Conservation (phyloP, 2,888 invertebrate genomes). For the Branchellion lobata region DNA sequence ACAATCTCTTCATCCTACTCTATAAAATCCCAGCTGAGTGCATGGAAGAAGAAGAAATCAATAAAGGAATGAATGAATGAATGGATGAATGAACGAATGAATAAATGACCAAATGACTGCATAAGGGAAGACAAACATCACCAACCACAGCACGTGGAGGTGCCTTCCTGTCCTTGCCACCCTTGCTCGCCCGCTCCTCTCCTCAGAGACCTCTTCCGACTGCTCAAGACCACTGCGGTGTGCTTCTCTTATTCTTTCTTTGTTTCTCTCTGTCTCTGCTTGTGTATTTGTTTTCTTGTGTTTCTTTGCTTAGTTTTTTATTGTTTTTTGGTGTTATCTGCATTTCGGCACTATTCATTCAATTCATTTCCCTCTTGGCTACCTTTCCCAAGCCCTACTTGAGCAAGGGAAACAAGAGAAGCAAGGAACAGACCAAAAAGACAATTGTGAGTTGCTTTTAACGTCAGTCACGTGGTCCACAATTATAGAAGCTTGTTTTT, state of each 20-base stretch:
- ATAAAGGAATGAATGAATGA: too few relatives aligned
- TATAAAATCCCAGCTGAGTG: too few relatives aligned
- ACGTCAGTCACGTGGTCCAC: too few relatives aligned
- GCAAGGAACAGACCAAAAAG: background rate
- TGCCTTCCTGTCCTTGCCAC: constrained; percentile 18
- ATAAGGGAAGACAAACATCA: too few relatives aligned
- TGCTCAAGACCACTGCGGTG: constrained; percentile 23
- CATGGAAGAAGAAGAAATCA: too few relatives aligned
- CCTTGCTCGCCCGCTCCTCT: constrained; percentile 9
- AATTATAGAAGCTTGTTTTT: too few relatives aligned
- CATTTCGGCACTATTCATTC: background rate
- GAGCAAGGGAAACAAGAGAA: background rate
- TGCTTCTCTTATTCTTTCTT: background rate
- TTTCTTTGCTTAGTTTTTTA: background rate
- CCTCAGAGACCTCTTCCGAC: constrained; percentile 30
- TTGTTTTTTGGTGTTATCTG: background rate
- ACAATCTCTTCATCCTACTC: too few relatives aligned
- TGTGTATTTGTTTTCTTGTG: background rate
- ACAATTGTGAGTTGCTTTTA: background rate
- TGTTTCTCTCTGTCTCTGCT: background rate
- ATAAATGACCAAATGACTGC: too few relatives aligned
- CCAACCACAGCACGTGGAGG: constrained; percentile 33
- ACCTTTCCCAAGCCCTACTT: background rate
- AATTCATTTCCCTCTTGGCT: background rate
- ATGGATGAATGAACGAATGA: too few relatives aligned